Percentiles rank a stretch among this genome's conserved stretches.
Evolutionary conservation across 2,113 vertebrate genomes (phyloP).

Genomic region (Prunella fulvescens): DNA sequence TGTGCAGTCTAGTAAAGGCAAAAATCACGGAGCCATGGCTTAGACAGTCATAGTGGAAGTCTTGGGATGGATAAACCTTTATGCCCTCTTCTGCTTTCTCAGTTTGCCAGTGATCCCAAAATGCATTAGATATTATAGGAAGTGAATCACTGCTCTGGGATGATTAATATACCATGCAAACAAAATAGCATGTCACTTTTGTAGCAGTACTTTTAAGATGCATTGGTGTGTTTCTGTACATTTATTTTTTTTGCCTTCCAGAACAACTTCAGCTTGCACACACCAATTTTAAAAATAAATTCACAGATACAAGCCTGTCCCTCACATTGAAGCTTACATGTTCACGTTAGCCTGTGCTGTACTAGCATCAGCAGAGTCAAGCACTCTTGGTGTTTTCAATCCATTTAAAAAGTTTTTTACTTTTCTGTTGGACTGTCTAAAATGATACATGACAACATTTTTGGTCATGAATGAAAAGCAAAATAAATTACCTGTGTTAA

Average conservation of each 20-base stretch:
- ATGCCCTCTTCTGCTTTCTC: neutral
- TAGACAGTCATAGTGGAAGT: neutral
- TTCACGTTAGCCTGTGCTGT: neutral
- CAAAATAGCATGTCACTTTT: neutral
- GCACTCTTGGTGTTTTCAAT: neutral
- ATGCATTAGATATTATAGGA: neutral
- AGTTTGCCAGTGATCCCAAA: neutral
- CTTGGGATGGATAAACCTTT: neutral
- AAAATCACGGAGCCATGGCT: fast-evolving
- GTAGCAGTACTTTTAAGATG: neutral
- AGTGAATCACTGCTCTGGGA: neutral
- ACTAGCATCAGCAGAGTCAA: neutral
- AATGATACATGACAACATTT: neutral
- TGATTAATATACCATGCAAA: neutral
- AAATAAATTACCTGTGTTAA: neutral
- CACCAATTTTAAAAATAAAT: neutral
- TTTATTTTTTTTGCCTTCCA: neutral
- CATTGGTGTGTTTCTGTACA: neutral
- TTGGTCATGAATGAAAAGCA: neutral
- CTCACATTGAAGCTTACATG: neutral
- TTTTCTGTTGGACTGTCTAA: neutral
- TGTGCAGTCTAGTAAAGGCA: neutral
- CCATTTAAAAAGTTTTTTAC: neutral
- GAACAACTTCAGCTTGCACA: neutral
- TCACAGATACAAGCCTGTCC: neutral